Evolutionary conservation across 2,797 vertebrate genomes (phyloP).

Genomic region (Dermochelys coriacea): DNA sequence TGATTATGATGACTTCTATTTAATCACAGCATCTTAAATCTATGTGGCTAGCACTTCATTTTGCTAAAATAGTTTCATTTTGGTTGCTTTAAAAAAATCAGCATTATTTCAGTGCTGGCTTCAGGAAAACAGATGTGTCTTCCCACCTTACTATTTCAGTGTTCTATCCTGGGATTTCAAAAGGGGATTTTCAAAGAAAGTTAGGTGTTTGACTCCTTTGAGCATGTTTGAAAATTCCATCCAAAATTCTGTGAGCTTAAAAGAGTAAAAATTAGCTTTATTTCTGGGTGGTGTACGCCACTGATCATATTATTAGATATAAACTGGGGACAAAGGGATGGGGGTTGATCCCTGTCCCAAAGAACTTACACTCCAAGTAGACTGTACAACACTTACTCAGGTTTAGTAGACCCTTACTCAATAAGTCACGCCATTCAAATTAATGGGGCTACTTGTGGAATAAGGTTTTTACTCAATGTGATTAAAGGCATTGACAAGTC

Average conservation of each 20-base stretch:
- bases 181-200: not conserved
- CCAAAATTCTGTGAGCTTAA: constrained; percentile 9
- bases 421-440: not conserved
- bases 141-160: not conserved
- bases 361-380: not conserved
- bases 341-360: not conserved
- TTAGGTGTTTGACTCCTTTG: not conserved
- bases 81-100: constrained; percentile 21
- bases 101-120: not conserved
- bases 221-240: not conserved
- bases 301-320: not conserved
- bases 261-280: not conserved
- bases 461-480: not conserved
- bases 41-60: not conserved
- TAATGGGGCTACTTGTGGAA: not conserved
- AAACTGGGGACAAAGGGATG: no score
- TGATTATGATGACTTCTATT: constrained; percentile 27
- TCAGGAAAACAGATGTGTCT: not conserved
- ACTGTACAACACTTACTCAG: not conserved
- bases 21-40: not conserved
- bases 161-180: not conserved
- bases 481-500: not conserved
- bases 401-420: no score
- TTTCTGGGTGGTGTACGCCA: not conserved
- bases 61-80: not conserved